Base-by-base conservation (phyloP, 1,140 invertebrate species). In the Zaprionus camerounensis region DNA sequence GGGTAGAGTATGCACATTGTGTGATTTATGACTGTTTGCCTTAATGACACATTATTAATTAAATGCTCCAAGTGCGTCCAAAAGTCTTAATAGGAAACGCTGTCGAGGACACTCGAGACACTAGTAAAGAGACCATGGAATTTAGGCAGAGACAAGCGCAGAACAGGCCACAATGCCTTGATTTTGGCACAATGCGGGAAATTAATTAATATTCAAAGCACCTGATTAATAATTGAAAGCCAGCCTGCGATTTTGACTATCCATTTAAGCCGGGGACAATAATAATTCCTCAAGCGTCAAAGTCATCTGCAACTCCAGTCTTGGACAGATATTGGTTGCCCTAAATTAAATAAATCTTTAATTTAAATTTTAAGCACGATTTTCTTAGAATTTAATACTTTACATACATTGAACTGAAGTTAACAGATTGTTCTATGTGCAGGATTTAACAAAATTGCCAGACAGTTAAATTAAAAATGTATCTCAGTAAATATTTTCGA, bases 31-130 rank as follows among this genome's bases (percentile, higher is more conserved):
- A 65, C 68, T 73, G 57, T 55, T 66, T 58, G 74, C 71, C 81
- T 56, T 79, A 80, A 76, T 88, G 81, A 65, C 84, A 84, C 69
- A 72, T 90, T 72, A 90, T 90, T 90, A 90, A 88, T 88, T 90
- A 80, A 81, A 80, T 71, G 78, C 26, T 74, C 80, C 67, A 82
- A 82, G 83, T 80, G 56, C 66, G 66, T 62, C 51, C 75, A 69
- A 82, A 80, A 74, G 68, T 63, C 77, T 82, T 87, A 82, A 74
- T 72, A 63, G 56, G 53, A 53, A 7, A 34, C 46, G 41, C 41
- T 17, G 62, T 64, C 38, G 59, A 34, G 38, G 36, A 49, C 34
- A 72, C 53, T 74, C 31, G 13, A 49, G 17, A 61, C 36, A 24
- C 15, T n/a, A n/a, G n/a, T 46, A n/a, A 11, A 17, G 7, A 67